Base-by-base conservation (phyloP, 2,888 invertebrate species). In the Habroteleia sp. region DNA sequence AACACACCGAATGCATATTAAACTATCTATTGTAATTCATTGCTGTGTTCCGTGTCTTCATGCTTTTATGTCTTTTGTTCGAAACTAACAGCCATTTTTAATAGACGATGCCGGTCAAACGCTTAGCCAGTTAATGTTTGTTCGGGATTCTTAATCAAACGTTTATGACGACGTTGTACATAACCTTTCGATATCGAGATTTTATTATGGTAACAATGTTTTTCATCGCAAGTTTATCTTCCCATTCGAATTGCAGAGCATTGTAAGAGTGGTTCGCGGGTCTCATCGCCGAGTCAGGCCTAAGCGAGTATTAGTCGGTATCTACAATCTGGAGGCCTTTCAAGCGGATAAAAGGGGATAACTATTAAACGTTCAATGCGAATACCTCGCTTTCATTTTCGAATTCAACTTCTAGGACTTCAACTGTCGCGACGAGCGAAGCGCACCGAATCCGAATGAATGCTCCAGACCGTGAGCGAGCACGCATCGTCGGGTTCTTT, bases 81-180 rank as follows among this genome's bases (percentile, higher is more conserved):
- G n/a, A n/a, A n/a, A n/a, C n/a, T n/a, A n/a, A n/a, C n/a, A n/a
- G n/a, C n/a, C n/a, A n/a, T n/a, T n/a, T n/a, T n/a, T n/a, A n/a
- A n/a, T n/a, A n/a, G n/a, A n/a, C 14, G 63, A 35, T 29, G 31
- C 14, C 29, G 27, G 46, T 17, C 14, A 33, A n/a, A 23, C 14
- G 62, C 52, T 63, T 56, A 58, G 11, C 35, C n/a, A 54, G 35
- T 10, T 4, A 48, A 44, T 27, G 13, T 44, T 54, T 54, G 37
- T 17, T 27, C 17, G 48, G 17, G 41, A 46, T 27, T 11, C 13
- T 20, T 41, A 50, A 46, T 48, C 69, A 50, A 58, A 65, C 27
- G 42, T 69, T 74, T 71, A 35, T 75, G 54, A 71, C 44, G 63
- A 52, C 42, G 60, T 48, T 69, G 65, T 73, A 60, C 27, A 73